Percentiles rank a stretch among this genome's conserved stretches.
Evolutionary conservation across 2,888 invertebrate species (phyloP).

Genomic region (Drosophila eohydei): DNA sequence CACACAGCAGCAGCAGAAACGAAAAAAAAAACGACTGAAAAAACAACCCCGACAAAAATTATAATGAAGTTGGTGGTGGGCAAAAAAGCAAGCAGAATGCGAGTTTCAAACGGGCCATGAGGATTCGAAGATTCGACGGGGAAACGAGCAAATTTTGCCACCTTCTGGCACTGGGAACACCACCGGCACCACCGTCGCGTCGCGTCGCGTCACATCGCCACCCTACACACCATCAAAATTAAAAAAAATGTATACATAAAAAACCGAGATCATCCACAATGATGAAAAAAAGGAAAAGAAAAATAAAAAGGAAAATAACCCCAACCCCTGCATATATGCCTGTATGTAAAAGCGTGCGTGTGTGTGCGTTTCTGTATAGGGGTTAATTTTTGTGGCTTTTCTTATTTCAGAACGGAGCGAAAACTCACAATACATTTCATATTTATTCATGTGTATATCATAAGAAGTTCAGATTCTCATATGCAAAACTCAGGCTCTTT

Average conservation of each 20-base stretch:
- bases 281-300: constrained; percentile 43
- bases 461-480: neutral
- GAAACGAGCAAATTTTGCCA: constrained; percentile 68
- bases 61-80: constrained; percentile 79
- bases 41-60: constrained; percentile 79
- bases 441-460: neutral
- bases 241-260: constrained; percentile 63
- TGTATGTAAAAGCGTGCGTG: neutral
- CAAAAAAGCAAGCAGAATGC: constrained; percentile 43
- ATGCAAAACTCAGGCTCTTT: no score
- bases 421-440: neutral
- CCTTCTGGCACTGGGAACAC: constrained; percentile 60
- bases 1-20: constrained; percentile 32
- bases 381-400: constrained; percentile 1
- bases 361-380: neutral
- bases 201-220: constrained; percentile 29
- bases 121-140: constrained; percentile 2
- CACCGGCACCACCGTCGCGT: constrained; percentile 43
- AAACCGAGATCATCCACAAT: constrained; percentile 66
- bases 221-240: constrained; percentile 63
- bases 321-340: neutral
- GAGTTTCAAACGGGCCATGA: constrained; percentile 51
- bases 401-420: neutral
- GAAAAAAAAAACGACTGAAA: constrained; percentile 61
- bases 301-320: constrained; percentile 3